Percentiles rank a stretch among this genome's conserved stretches.
phyloP scores from a whole-genome alignment of 2,113 vertebrate species.

The Loxodonta africana region DNA sequence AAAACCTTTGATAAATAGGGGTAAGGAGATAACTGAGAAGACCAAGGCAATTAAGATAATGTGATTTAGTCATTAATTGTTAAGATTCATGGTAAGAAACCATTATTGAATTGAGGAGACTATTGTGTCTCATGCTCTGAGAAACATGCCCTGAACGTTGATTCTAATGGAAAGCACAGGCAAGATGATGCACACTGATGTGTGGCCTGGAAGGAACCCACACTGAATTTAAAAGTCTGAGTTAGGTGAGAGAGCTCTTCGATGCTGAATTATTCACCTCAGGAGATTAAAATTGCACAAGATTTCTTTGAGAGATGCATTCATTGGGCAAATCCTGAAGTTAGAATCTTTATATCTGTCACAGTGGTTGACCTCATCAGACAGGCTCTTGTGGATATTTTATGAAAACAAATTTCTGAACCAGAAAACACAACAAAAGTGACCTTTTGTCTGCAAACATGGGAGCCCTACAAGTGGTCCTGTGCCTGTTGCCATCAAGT shows the following conservation, averaged over 20 bases:
- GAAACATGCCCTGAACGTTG: neutral
- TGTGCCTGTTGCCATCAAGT: too few relatives aligned
- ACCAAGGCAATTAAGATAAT: neutral
- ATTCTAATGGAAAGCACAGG: neutral
- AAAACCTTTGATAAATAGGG: neutral
- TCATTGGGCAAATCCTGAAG: neutral
- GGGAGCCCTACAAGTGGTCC: neutral
- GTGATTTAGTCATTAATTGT: neutral
- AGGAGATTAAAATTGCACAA: neutral
- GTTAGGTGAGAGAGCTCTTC: neutral
- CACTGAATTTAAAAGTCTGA: neutral
- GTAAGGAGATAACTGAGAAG: neutral
- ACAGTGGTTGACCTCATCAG: neutral
- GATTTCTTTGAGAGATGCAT: neutral
- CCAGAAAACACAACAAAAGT: neutral
- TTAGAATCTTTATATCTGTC: neutral
- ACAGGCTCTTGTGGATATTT: neutral
- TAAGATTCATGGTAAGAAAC: neutral
- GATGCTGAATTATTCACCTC: neutral
- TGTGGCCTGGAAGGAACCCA: neutral
- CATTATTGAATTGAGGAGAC: neutral
- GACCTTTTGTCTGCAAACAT: neutral
- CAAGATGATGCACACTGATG: neutral
- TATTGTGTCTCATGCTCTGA: neutral
- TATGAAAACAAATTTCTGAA: neutral